Percentiles rank a stretch among this genome's conserved stretches.
Evolutionary conservation across 1,140 invertebrate genomes (phyloP).

Genomic region (Trichogramma pretiosum): DNA sequence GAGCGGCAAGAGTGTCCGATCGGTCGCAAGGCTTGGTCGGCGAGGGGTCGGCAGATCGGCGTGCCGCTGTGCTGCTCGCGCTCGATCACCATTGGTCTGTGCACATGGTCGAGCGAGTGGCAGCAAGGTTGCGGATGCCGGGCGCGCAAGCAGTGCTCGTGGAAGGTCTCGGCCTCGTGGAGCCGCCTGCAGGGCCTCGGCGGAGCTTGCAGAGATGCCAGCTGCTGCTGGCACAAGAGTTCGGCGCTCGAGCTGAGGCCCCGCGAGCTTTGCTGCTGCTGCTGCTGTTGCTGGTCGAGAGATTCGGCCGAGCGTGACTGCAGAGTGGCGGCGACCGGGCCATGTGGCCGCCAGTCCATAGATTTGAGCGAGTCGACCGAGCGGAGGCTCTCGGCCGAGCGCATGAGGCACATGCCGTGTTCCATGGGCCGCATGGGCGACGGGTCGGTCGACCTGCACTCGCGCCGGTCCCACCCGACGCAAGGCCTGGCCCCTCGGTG

Average conservation of each 20-base stretch:
- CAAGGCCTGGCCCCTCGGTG: constrained; percentile 23
- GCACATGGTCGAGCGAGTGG: constrained; percentile 37
- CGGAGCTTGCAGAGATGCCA: constrained; percentile 25
- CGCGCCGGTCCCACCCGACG: constrained; percentile 40
- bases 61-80: constrained; percentile 15
- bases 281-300: constrained; percentile 18
- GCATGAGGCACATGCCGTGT: constrained; percentile 29
- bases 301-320: constrained; percentile 33
- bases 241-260: too few relatives aligned
- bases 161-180: constrained; percentile 32
- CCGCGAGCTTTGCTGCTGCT: constrained; percentile 22
- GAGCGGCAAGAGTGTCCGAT: constrained; percentile 41
- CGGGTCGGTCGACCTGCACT: constrained; percentile 41
- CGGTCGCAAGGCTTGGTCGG: constrained; percentile 14
- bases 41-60: background rate
- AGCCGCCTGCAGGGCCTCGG: constrained; percentile 39
- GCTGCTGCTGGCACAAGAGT: constrained; percentile 32
- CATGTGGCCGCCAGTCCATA: constrained; percentile 27
- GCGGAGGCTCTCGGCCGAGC: constrained; percentile 38
- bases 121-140: constrained; percentile 37
- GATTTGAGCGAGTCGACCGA: constrained; percentile 43
- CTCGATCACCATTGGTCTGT: constrained; percentile 26
- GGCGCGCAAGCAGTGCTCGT: constrained; percentile 33
- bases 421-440: constrained; percentile 42
- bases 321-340: constrained; percentile 2